Percentiles rank a stretch among this genome's conserved stretches.
These are phyloP conservation scores for Pseudomyrmex sp. DNA, from an alignment of 1,140 invertebrate genomes.

Conservation along the genomic window DNA sequence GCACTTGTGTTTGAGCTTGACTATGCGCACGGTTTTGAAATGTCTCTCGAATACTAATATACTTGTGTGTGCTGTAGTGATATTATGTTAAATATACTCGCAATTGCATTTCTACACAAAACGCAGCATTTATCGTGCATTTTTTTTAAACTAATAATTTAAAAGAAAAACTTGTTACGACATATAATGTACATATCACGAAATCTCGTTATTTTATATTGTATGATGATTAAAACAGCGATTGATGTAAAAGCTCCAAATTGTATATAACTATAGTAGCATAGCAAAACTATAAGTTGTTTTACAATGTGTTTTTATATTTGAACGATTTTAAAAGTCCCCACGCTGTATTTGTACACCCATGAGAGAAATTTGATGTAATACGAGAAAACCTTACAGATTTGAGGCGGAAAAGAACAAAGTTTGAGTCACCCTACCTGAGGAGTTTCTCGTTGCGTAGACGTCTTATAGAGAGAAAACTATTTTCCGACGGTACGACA, in stretches of 20 bases:
- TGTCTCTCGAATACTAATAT: conserved; percentile 33
- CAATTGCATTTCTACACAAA: conserved; percentile 9
- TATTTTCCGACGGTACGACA: conserved; percentile 81
- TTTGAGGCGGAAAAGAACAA: conserved; percentile 82
- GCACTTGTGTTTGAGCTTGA: conserved; percentile 38
- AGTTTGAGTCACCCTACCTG: conserved; percentile 79
- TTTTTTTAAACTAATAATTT: conserved; percentile 15
- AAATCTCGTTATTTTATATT: too few relatives aligned
- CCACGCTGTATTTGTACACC: conserved; percentile 18
- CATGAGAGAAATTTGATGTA: conserved; percentile 55
- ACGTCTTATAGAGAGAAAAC: conserved; percentile 79
- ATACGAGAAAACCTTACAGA: conserved; percentile 78
- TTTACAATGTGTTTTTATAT: too few relatives aligned
- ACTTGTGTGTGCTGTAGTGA: conserved; percentile 27
- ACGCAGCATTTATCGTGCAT: neutral
- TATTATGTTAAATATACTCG: conserved; percentile 33
- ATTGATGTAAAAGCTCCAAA: neutral
- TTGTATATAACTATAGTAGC: conserved; percentile 14
- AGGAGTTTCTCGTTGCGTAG: conserved; percentile 78
- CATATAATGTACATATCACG: neutral
- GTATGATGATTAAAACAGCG: neutral
- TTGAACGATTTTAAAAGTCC: conserved; percentile 4
- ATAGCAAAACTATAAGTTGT: neutral
- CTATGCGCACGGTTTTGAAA: conserved; percentile 44
- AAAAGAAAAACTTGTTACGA: conserved; percentile 11